Evolutionary conservation across 2,888 invertebrate species (phyloP).

Genomic region (Drosophila limbata): DNA sequence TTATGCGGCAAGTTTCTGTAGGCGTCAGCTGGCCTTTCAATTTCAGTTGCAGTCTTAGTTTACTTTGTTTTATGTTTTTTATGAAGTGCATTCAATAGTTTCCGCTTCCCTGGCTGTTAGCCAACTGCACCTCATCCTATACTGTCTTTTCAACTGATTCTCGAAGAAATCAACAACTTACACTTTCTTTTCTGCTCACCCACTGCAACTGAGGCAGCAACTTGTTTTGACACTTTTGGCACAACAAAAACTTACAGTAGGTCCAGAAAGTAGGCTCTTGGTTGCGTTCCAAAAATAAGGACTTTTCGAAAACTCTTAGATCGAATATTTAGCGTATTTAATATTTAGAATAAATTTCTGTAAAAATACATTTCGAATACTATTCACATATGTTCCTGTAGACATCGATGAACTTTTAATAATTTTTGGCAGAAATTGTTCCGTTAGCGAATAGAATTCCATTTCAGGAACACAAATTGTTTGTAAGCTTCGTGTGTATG

Average conservation of each 20-base stretch:
- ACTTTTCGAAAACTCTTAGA: not conserved
- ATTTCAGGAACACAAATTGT: constrained; percentile 7
- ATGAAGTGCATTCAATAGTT: constrained; percentile 45
- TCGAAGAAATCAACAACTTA: constrained; percentile 62
- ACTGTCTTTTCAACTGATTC: no score
- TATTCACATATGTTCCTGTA: no score
- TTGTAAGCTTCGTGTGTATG: constrained; percentile 12
- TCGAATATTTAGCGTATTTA: not conserved
- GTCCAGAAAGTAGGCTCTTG: constrained; percentile 34
- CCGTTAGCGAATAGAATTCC: not conserved
- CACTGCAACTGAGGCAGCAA: constrained; percentile 53
- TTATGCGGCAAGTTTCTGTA: constrained; percentile 56
- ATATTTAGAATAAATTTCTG: no score
- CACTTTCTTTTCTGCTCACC: constrained; percentile 56
- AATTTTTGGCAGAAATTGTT: not conserved
- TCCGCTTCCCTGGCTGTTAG: constrained; percentile 35
- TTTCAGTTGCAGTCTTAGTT: constrained; percentile 53
- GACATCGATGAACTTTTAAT: no score
- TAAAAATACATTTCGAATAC: no score
- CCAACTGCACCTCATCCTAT: no score
- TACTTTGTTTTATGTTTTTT: constrained; percentile 37
- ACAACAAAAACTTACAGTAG: constrained; percentile 53
- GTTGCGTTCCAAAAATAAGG: not conserved
- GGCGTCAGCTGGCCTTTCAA: constrained; percentile 67
- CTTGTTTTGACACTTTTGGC: constrained; percentile 77